Base-by-base conservation (phyloP, 2,113 vertebrate genomes). In the Oreochromis niloticus region DNA sequence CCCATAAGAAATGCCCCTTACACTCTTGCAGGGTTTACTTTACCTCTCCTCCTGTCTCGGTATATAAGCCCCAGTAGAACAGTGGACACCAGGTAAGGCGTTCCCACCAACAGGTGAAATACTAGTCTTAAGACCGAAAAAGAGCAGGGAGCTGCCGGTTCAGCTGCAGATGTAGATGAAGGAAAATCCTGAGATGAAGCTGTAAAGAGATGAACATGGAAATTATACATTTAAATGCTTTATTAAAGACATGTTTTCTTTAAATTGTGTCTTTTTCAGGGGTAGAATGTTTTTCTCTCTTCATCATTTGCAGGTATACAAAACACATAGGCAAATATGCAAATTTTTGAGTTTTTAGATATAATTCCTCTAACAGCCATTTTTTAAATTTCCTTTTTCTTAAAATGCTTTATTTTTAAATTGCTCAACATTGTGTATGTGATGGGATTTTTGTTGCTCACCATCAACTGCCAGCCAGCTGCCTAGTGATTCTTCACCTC, bases 401-500 rank as follows among this genome's bases (percentile, higher is more conserved):
- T 27, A 66, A 66, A 39, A 1, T 66, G 10, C 10, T 22, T 66
- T 7, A n/a, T 3, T 66, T 66, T 66, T 22, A 66, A 66, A 66
- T 39, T 66, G 34, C 34, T 66, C 34, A 66, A 39, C 10, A 39
- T 66, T 66, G 61, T 22, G 0, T 4, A 36, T 32, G 19, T 12
- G 6, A 68, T 8, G 14, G 30, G 19, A 19, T 79, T 36, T 10
- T n/a, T 19, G 0, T 81, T 17, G 24, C 55, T 91, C 75, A 89
- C 93, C 87, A 12, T 75, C 6, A 5, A 95, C 93, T 7, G 63
- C 13, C 84, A 95, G 5, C 94, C 92, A 89, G 91, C 89, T 95
- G 32, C 79, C 9, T 0, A 11, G 2, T 0, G 95, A 95, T 4
- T 87, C 83, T 43, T 12, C 86, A 2, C 52, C 54, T 30, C 81